Base-by-base conservation (phyloP, 2,888 invertebrate genomes). In the Auanema sp. region DNA sequence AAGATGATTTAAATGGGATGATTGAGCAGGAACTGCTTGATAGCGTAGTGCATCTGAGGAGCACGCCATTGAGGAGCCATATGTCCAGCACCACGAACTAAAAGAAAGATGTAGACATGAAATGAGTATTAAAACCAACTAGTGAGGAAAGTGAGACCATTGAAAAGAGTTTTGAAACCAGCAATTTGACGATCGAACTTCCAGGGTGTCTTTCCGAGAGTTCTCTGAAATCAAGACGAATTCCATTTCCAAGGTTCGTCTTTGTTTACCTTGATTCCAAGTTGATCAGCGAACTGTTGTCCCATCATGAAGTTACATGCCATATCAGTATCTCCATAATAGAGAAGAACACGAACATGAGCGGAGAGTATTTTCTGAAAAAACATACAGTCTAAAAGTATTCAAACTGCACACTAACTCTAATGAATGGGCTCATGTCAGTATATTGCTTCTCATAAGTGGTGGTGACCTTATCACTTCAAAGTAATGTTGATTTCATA, bases 111-210 rank as follows among this genome's bases (percentile, higher is more conserved):
- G 3, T 23, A 52, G 33, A 25, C 14, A 18, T 43, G 33, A 2
- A 21, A 5, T 14, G 47, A 21, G 25, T 11, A 2, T 53, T 60
- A 12, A 2, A 44, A 50, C 57, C 23, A 10, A 59, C 66, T 79
- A 12, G 79, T 79, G 23, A 80, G 41, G 72, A 72, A 81, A 33
- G 79, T 79, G 43, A 82, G 69, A 10, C 81, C 81, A 23, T 79
- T 71, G 71, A 79, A 84, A 51, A 79, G 69, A 6, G 83, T 84
- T 52, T 81, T 80, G 76, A 82, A 84, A 16, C 84, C 84, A 58
- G 83, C 84, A 53, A 84, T 78, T 69, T 84, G 84, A 18, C 77
- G 64, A 65, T 81, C 79, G 65, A 71, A 79, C 64, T 81, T 80
- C 84, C 84, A 85, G 21, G 83, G 81, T 21, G 79, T 78, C 69